These are phyloP conservation scores for Chloropsis cyanopogon DNA, from an alignment of 2,113 vertebrate genomes.

Conservation along the genomic window DNA sequence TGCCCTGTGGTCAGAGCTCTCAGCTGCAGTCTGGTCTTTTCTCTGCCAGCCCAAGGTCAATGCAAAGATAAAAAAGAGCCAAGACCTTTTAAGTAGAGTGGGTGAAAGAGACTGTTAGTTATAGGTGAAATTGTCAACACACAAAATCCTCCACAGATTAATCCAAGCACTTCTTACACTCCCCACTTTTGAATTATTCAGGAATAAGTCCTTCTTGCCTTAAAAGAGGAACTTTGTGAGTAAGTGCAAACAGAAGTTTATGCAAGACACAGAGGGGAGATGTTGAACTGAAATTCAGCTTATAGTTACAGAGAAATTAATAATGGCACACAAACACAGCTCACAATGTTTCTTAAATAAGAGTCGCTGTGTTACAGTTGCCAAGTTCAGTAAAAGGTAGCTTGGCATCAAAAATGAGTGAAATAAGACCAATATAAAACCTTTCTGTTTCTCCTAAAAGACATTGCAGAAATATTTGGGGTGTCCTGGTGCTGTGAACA, in stretches of 20 bases:
- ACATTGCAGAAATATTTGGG: not conserved
- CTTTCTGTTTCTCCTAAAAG: not conserved
- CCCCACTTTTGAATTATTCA: slow-evolving; percentile 17
- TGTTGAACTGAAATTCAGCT: not conserved
- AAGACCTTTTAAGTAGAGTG: slow-evolving; percentile 32
- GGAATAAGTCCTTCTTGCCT: not conserved
- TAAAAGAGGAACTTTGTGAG: not conserved
- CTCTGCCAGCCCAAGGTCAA: slow-evolving; percentile 2
- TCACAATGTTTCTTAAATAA: not conserved
- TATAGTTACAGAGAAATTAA: not conserved
- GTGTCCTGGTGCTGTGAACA: not conserved
- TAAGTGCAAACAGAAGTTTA: not conserved
- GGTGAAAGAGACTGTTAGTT: not conserved
- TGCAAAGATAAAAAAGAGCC: not conserved
- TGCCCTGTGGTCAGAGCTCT: not conserved
- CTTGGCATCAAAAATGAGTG: not conserved
- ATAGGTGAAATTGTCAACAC: slow-evolving; percentile 24
- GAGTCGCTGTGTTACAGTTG: not conserved
- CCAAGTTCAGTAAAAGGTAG: not conserved
- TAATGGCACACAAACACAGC: not conserved
- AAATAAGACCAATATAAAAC: not conserved
- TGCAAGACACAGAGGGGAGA: not conserved
- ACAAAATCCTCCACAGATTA: not conserved
- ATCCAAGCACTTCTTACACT: not conserved
- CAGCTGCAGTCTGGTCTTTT: slow-evolving; percentile 14